These are phyloP conservation scores for Fregata magnificens DNA, from an alignment of 2,113 vertebrate genomes.

Conservation along the genomic window DNA sequence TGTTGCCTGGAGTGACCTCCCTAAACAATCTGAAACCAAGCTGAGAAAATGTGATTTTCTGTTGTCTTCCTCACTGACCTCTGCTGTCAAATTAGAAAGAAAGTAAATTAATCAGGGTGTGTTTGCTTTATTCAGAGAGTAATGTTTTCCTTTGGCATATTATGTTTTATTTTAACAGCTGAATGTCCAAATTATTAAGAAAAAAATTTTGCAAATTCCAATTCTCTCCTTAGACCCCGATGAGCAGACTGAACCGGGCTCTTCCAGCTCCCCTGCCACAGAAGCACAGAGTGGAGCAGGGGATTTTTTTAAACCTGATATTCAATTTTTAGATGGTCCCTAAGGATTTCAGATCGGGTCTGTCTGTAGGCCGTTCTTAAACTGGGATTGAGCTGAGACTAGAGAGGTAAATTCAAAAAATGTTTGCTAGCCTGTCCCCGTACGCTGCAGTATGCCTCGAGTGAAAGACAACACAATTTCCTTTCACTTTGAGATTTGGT, in stretches of 20 bases:
- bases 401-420: neutral
- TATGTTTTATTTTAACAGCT: neutral
- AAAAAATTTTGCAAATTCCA: neutral
- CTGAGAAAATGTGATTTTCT: conserved; percentile 4
- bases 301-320: neutral
- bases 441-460: neutral
- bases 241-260: neutral
- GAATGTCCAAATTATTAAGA: neutral
- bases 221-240: rapidly evolving
- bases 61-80: neutral
- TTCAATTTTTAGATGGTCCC: neutral
- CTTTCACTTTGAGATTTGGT: neutral
- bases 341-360: neutral
- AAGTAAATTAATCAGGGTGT: neutral
- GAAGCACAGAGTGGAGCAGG: neutral
- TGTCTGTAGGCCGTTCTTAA: neutral
- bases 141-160: neutral
- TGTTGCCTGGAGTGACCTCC: neutral
- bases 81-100: neutral
- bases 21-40: neutral
- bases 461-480: neutral
- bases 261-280: neutral
- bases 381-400: neutral
- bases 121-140: neutral
- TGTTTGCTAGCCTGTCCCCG: neutral